Evolutionary conservation across 1,140 invertebrate genomes (phyloP).

Genomic region (Luehdorfia chinensis): DNA sequence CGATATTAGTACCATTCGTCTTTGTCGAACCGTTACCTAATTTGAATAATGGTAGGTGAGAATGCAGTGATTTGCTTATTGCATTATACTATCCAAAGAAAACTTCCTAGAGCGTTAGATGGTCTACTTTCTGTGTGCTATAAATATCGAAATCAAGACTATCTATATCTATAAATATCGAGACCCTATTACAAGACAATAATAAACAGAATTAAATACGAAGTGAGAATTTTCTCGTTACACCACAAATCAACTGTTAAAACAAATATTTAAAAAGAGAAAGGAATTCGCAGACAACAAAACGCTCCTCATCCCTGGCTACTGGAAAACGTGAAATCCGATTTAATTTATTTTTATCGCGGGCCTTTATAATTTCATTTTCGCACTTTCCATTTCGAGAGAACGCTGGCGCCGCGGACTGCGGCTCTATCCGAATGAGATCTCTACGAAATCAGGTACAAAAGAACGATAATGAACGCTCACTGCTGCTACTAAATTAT

Average conservation of each 20-base stretch:
- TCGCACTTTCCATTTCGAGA: slow-evolving; percentile 76
- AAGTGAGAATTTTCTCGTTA: slow-evolving; percentile 70
- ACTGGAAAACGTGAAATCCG: slow-evolving; percentile 73
- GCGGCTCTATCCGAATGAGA: slow-evolving; percentile 75
- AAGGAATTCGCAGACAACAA: slow-evolving; percentile 69
- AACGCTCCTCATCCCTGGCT: slow-evolving; percentile 66
- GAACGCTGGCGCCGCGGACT: slow-evolving; percentile 67
- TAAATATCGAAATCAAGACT: no score
- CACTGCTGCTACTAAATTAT: slow-evolving; percentile 76
- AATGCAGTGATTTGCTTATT: slow-evolving; percentile 60
- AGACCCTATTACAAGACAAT: no score
- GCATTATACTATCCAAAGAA: background rate
- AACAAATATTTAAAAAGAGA: slow-evolving; percentile 73
- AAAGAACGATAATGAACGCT: slow-evolving; percentile 77
- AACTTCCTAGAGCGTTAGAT: no score
- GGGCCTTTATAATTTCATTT: slow-evolving; percentile 77
- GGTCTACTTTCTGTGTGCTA: no score
- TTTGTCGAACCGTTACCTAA: slow-evolving; percentile 72
- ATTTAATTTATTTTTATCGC: slow-evolving; percentile 78
- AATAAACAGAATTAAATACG: slow-evolving; percentile 26
- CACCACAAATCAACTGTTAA: slow-evolving; percentile 72
- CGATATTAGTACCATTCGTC: slow-evolving; percentile 75
- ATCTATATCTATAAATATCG: no score
- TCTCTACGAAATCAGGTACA: slow-evolving; percentile 76
- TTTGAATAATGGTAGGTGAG: slow-evolving; percentile 75